phyloP scores from a whole-genome alignment of 2,113 vertebrate species.

The Scolopax mira region DNA sequence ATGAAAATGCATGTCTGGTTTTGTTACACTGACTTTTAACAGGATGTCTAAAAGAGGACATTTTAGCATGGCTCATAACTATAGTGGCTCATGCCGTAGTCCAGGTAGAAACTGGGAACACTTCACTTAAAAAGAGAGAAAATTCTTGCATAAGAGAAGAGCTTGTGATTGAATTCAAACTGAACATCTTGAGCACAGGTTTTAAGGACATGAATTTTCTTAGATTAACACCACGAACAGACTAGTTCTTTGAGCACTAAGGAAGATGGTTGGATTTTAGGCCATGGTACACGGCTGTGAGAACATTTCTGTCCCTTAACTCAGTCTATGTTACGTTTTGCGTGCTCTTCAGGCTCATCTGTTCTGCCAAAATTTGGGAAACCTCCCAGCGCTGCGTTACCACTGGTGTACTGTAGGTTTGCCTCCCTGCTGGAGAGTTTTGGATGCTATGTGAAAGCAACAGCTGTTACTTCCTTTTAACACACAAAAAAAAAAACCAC shows the following conservation, averaged over 20 bases:
- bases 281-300: rapidly evolving
- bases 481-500: background rate
- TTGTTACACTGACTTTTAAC: background rate
- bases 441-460: conserved; percentile 36
- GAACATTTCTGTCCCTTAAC: background rate
- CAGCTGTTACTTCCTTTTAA: conserved; percentile 54
- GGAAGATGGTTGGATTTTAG: background rate
- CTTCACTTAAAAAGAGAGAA: background rate
- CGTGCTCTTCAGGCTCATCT: background rate
- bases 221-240: background rate
- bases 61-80: background rate
- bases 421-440: conserved; percentile 14
- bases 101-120: background rate
- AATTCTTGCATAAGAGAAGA: background rate
- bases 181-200: background rate
- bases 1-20: background rate
- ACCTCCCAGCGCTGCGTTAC: background rate
- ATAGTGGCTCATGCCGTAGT: background rate
- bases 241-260: background rate
- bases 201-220: background rate
- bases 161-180: background rate
- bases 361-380: background rate
- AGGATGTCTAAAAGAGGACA: background rate
- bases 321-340: background rate
- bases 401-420: background rate